These are phyloP conservation scores for Meloidogyne hapla DNA, from an alignment of 1,140 invertebrate species.

Conservation along the genomic window DNA sequence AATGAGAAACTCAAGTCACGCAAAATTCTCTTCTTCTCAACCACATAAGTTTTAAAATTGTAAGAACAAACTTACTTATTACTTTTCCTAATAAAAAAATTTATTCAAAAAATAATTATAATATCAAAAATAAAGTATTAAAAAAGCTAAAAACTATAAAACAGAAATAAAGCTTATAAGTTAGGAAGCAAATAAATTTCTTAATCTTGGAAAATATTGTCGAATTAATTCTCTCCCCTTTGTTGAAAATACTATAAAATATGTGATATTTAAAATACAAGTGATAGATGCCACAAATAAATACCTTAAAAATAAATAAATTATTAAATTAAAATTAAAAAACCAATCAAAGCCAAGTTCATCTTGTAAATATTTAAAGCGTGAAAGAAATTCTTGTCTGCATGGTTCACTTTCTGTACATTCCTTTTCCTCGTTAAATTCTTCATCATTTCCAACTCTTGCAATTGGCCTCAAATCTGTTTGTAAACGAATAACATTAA, in stretches of 20 bases:
- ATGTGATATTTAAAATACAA: not conserved
- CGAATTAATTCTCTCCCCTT: not conserved
- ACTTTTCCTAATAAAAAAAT: too few relatives aligned
- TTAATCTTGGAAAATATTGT: not conserved
- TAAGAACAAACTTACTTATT: too few relatives aligned
- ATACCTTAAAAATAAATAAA: constrained; percentile 5
- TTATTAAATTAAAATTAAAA: not conserved
- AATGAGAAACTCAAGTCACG: too few relatives aligned
- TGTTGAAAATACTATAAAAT: constrained; percentile 8
- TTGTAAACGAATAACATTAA: constrained; percentile 19
- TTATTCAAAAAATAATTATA: too few relatives aligned
- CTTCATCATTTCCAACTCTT: not conserved
- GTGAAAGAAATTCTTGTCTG: constrained; percentile 28
- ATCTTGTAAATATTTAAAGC: constrained; percentile 34
- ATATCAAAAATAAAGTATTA: too few relatives aligned
- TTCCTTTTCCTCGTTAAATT: not conserved
- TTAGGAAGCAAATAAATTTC: not conserved
- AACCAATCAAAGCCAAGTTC: constrained; percentile 40
- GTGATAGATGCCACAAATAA: not conserved
- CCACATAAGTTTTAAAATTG: too few relatives aligned
- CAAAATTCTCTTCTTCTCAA: too few relatives aligned
- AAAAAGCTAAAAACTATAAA: not conserved
- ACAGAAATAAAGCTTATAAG: not conserved
- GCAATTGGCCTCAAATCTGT: constrained; percentile 29
- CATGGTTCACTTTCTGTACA: constrained; percentile 1